phyloP scores from a whole-genome alignment of 1,140 invertebrate genomes.

The Ceratitis capitata region DNA sequence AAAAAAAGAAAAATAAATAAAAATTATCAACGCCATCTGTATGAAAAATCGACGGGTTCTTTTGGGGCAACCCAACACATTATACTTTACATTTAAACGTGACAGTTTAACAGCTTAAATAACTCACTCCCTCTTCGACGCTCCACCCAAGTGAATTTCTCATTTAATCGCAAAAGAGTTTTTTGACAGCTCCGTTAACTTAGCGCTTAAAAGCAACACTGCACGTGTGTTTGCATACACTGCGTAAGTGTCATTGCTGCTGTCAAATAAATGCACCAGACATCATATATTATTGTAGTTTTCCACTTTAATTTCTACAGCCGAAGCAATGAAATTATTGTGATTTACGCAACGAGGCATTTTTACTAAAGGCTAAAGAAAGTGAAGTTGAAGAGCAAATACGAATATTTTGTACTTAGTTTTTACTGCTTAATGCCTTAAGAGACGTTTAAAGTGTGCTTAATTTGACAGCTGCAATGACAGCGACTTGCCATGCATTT shows the following conservation, averaged over 20 bases:
- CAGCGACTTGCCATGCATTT: too few species aligned
- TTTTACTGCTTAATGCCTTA: not conserved
- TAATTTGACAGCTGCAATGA: constrained; percentile 17
- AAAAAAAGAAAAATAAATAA: too few species aligned
- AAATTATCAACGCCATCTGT: too few species aligned
- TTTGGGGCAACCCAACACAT: too few species aligned
- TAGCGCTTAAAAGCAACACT: not conserved
- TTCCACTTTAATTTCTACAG: not conserved
- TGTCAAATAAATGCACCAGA: not conserved
- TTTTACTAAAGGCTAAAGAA: too few species aligned
- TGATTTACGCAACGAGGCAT: too few species aligned
- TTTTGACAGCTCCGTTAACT: not conserved
- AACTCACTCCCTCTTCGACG: too few species aligned
- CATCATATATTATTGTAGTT: not conserved
- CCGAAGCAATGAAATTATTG: not conserved
- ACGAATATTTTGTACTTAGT: not conserved
- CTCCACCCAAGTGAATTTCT: not conserved
- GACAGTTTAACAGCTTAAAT: too few species aligned
- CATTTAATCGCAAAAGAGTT: not conserved
- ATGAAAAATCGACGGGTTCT: too few species aligned
- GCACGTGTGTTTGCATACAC: too few species aligned
- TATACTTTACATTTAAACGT: too few species aligned
- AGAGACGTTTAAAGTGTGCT: not conserved
- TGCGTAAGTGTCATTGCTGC: not conserved
- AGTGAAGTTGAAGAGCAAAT: not conserved